A percentile compares a stretch with the other conserved stretches of the same genome.
These are phyloP conservation scores for Orthonevra nobilis DNA, from an alignment of 2,888 invertebrate genomes.

Conservation along the genomic window DNA sequence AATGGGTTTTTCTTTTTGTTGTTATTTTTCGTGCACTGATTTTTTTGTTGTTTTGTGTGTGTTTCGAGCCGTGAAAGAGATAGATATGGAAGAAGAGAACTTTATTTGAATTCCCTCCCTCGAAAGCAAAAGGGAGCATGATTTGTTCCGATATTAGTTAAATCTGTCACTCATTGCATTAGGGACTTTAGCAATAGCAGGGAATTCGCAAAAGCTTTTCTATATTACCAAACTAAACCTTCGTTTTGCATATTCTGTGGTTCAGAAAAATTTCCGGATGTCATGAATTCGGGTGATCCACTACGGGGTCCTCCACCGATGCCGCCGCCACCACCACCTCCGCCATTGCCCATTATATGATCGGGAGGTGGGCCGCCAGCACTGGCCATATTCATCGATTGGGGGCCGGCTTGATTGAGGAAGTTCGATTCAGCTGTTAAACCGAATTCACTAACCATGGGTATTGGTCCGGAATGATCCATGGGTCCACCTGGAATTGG, in stretches of 20 bases:
- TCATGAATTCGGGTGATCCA: constrained; percentile 88
- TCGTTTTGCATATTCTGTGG: constrained; percentile 87
- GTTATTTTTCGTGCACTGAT: constrained; percentile 46
- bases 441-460: constrained; percentile 90
- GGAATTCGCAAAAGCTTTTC: constrained; percentile 79
- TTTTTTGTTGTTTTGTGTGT: constrained; percentile 48
- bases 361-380: constrained; percentile 83
- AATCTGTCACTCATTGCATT: constrained; percentile 63
- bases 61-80: not conserved
- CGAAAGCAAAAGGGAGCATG: too few relatives aligned
- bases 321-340: constrained; percentile 74
- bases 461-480: constrained; percentile 85
- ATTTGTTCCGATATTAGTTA: too few relatives aligned
- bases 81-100: not conserved
- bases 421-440: constrained; percentile 84
- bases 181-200: constrained; percentile 77
- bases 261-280: constrained; percentile 84
- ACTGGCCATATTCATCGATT: constrained; percentile 78
- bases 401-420: constrained; percentile 81
- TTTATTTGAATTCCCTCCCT: too few relatives aligned
- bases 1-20: constrained; percentile 10
- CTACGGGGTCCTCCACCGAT: constrained; percentile 83
- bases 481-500: constrained; percentile 84
- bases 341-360: constrained; percentile 82
- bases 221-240: constrained; percentile 87